Conservation (phyloP, 2,113 vertebrate genomes). For the Myiagra hebetior region DNA sequence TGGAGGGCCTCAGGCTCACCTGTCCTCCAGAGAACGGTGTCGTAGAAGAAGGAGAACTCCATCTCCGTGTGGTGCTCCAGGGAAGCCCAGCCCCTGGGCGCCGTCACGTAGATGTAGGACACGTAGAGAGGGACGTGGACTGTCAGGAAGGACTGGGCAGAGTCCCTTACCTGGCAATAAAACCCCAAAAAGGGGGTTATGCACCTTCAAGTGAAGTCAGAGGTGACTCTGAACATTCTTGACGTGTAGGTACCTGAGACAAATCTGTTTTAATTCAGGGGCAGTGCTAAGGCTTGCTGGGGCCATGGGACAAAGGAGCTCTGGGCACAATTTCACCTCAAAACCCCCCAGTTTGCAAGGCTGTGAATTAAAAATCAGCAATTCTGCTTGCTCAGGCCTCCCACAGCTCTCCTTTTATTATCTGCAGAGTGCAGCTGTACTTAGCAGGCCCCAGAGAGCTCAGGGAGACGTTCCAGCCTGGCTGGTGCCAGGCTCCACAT, state of each 20-base stretch:
- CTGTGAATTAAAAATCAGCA: not conserved
- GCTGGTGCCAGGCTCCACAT: not conserved
- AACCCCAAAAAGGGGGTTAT: not conserved
- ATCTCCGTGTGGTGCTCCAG: slow-evolving; percentile 98
- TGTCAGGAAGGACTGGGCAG: slow-evolving; percentile 95
- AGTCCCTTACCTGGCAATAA: slow-evolving; percentile 87
- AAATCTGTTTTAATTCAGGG: not conserved
- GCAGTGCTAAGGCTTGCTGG: not conserved
- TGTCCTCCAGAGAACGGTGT: slow-evolving; percentile 97
- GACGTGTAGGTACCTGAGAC: fast-evolving
- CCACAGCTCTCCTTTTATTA: not conserved
- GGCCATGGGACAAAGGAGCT: not conserved
- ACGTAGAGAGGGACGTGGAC: slow-evolving; percentile 95
- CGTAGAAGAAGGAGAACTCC: slow-evolving; percentile 99
- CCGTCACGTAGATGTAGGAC: slow-evolving; percentile 96
- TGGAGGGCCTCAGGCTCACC: slow-evolving; percentile 43
- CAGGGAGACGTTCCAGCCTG: not conserved
- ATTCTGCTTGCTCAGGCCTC: not conserved
- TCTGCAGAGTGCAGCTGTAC: not conserved
- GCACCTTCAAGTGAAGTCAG: not conserved
- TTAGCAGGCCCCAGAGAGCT: not conserved
- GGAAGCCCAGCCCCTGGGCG: slow-evolving; percentile 94
- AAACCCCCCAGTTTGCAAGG: not conserved
- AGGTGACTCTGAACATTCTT: not conserved
- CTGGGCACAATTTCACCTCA: not conserved